Conservation (phyloP, 2,888 invertebrate genomes). For the Diarsia dahlii region DNA sequence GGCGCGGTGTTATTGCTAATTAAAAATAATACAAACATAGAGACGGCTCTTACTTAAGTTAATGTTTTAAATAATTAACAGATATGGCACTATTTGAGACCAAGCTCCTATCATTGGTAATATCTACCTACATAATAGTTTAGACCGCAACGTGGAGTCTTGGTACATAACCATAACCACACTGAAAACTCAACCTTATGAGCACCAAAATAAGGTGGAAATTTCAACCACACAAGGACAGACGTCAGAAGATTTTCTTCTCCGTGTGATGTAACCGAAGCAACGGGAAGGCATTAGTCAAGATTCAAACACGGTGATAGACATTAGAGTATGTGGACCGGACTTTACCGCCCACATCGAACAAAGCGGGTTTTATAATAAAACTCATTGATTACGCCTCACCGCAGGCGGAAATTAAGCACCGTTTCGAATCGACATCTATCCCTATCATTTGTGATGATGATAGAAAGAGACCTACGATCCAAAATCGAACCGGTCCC, state of each 20-base stretch:
- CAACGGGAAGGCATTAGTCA: conserved; percentile 58
- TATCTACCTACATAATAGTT: conserved; percentile 19
- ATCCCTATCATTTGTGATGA: conserved; percentile 67
- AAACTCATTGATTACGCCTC: conserved; percentile 67
- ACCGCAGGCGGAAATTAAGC: conserved; percentile 67
- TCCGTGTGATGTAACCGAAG: conserved; percentile 46
- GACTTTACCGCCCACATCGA: conserved; percentile 62
- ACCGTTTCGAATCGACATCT: conserved; percentile 65
- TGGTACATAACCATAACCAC: conserved; percentile 28
- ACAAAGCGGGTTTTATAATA: conserved; percentile 61
- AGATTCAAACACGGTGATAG: conserved; percentile 53
- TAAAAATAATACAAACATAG: conserved; percentile 9
- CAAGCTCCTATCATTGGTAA: conserved; percentile 17
- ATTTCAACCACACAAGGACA: not conserved
- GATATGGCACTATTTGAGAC: not conserved
- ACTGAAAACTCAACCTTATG: conserved; percentile 35
- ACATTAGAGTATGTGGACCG: conserved; percentile 50
- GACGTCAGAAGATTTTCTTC: conserved; percentile 33
- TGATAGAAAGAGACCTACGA: conserved; percentile 65
- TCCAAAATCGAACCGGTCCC: conserved; percentile 62
- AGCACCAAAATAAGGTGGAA: not conserved
- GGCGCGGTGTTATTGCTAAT: not conserved
- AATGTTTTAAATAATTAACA: not conserved
- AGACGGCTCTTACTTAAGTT: not conserved
- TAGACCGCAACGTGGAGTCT: conserved; percentile 6